These are phyloP conservation scores for Noctua janthe DNA, from an alignment of 2,888 invertebrate genomes.

Conservation along the genomic window DNA sequence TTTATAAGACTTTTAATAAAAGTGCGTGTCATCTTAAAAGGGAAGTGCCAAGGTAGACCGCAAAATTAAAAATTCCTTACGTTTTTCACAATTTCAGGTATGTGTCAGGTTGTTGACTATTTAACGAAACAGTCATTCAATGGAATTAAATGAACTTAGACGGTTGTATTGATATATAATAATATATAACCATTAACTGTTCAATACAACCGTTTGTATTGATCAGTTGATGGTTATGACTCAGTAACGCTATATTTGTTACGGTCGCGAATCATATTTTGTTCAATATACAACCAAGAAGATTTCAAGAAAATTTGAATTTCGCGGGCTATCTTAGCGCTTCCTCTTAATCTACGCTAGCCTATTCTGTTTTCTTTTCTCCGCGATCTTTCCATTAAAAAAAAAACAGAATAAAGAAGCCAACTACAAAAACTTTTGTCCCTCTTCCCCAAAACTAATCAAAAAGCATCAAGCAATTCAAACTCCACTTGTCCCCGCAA, in stretches of 20 bases:
- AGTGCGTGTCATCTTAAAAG: background rate
- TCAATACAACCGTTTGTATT: too few relatives aligned
- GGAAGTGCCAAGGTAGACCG: background rate
- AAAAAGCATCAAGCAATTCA: constrained; percentile 31
- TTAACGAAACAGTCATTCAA: too few relatives aligned
- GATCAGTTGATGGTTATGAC: too few relatives aligned
- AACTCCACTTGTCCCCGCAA: constrained; percentile 40
- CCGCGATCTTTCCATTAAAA: background rate
- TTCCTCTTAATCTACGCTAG: background rate
- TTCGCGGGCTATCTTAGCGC: background rate
- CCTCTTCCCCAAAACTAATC: background rate
- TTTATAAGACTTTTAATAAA: background rate
- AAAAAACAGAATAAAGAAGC: background rate
- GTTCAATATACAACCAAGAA: too few relatives aligned
- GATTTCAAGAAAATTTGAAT: background rate
- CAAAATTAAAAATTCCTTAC: background rate
- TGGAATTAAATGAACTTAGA: too few relatives aligned
- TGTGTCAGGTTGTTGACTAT: too few relatives aligned
- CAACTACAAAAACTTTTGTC: background rate
- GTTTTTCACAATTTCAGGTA: too few relatives aligned
- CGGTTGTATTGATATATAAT: too few relatives aligned
- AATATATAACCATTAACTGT: too few relatives aligned
- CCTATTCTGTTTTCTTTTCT: background rate
- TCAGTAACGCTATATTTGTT: too few relatives aligned
- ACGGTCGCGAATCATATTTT: too few relatives aligned